Conservation (phyloP, 2,888 invertebrate genomes). For the Eucriotettix oculatus region DNA sequence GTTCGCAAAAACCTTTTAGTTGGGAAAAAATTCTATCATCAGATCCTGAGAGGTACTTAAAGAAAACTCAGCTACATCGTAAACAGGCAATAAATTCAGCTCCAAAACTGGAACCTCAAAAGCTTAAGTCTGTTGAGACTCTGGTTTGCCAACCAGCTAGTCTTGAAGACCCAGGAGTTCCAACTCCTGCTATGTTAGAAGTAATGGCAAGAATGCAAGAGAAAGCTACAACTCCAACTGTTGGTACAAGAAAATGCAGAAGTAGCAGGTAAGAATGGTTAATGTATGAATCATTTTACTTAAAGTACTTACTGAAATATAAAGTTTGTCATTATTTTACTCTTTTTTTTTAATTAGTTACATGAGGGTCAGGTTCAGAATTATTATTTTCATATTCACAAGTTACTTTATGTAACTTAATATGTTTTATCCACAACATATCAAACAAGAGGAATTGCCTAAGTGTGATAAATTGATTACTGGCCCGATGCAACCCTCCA, state of each 20-base stretch:
- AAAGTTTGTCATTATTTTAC: no score
- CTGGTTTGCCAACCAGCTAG: not conserved
- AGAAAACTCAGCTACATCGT: not conserved
- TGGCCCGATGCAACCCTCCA: no score
- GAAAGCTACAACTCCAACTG: constrained; percentile 22
- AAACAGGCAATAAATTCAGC: not conserved
- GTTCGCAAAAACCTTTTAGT: not conserved
- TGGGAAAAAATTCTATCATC: not conserved
- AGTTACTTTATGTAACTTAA: no score
- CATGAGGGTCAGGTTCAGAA: no score
- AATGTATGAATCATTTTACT: no score
- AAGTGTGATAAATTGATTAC: no score
- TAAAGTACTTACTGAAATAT: no score
- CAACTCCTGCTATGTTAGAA: constrained; percentile 56
- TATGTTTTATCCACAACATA: no score
- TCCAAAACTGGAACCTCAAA: not conserved
- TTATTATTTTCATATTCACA: no score
- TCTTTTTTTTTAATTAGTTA: no score
- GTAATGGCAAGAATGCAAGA: constrained; percentile 44
- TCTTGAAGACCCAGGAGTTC: constrained; percentile 18
- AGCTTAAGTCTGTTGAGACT: not conserved
- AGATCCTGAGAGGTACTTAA: not conserved
- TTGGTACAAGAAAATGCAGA: not conserved
- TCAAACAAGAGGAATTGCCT: no score
- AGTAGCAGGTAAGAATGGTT: constrained; percentile 1